Evolutionary conservation across 2,113 vertebrate genomes (phyloP), one percentile per base, ranked within the genome.

Genomic region (Clupea harengus): DNA sequence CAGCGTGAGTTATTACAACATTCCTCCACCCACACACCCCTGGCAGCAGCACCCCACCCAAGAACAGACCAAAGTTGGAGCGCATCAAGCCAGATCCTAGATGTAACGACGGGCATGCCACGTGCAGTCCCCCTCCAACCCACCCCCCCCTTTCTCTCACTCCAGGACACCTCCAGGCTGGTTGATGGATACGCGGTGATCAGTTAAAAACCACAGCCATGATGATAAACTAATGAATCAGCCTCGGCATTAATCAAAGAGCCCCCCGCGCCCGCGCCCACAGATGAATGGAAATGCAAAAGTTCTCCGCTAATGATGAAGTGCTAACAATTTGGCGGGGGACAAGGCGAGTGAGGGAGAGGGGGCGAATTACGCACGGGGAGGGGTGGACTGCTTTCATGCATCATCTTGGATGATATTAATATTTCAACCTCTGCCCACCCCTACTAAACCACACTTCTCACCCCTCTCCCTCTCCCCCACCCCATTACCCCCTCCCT

Each of bases 391-490:
- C 67, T 75, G 67, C 67, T 97, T 98, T 98, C 97, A 99, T 99
- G 97, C 97, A 99, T 99, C 98, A 99, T 99, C 97, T 97, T 17
- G 93, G 96, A 97, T 96, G 96, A 97, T 98, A 99, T 99, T 99
- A 98, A 99, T 98, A 97, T 97, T 97, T 96, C 96, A 95, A 95
- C 94, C 95, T 92, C 94, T 50, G 95, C 95, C 95, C 67, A 75
- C 67, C 67, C 67, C 67, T 75, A 11, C 67, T 75, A 75, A 75
- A 75, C 67, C 39, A 32, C 67, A 32, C 67, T 39, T 75, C 67
- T 75, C 28, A 75, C 67, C 67, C 13, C 67, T 39, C 60, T 67
- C 67, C 13, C 67, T 39, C 60, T 67, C 60, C 25, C 67, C 85
- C 50, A 81, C 75, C 32, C 32, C 84, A 45, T 20, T 47, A 25